Conservation (phyloP, 2,888 invertebrate genomes). For the Hyles lineata region DNA sequence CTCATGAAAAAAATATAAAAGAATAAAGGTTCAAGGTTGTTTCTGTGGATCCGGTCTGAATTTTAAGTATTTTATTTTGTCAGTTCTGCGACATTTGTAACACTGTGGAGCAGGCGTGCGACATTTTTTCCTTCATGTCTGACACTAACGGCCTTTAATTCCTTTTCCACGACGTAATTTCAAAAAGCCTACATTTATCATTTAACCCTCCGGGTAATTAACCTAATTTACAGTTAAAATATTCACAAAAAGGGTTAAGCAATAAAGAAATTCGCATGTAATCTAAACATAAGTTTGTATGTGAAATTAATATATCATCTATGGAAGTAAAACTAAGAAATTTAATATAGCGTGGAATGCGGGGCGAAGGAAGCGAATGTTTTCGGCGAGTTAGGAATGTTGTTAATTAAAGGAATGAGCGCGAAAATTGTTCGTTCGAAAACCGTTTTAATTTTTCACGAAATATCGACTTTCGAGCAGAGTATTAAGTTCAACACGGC, state of each 20-base stretch:
- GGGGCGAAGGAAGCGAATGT: background rate
- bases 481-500: background rate
- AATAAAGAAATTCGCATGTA: slow-evolving; percentile 52
- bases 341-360: slow-evolving; percentile 3
- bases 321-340: background rate
- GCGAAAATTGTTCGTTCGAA: background rate
- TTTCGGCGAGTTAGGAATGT: slow-evolving; percentile 8
- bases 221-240: slow-evolving; percentile 62
- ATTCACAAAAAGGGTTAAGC: slow-evolving; percentile 48
- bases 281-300: slow-evolving; percentile 47
- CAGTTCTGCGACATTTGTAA: slow-evolving; percentile 37
- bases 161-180: slow-evolving; percentile 67
- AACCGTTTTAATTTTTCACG: background rate
- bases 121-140: slow-evolving; percentile 61
- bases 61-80: background rate
- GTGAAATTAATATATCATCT: slow-evolving; percentile 19
- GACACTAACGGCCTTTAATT: slow-evolving; percentile 65
- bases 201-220: slow-evolving; percentile 69
- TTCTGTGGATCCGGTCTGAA: too few species aligned
- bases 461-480: background rate
- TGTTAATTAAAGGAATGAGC: background rate
- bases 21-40: too few species aligned
- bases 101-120: slow-evolving; percentile 41
- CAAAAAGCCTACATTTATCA: slow-evolving; percentile 71
- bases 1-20: too few species aligned